phyloP scores from a whole-genome alignment of 2,797 vertebrate species.

The Notolepis coatsorum region DNA sequence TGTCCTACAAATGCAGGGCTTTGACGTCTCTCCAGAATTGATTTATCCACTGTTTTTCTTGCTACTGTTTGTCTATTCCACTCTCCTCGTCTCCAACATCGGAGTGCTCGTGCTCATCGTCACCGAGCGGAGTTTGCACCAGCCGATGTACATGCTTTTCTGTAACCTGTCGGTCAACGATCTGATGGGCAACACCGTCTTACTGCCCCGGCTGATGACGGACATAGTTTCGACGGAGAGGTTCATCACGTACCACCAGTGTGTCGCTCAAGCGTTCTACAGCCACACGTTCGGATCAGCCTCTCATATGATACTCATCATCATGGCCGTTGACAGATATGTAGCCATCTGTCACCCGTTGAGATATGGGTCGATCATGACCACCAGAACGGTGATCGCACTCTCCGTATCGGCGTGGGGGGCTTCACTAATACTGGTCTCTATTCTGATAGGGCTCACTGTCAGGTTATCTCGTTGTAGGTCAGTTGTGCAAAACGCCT shows the following conservation, averaged over 20 bases:
- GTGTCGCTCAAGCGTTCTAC: slow-evolving; percentile 84
- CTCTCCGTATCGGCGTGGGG: slow-evolving; percentile 66
- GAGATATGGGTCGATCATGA: slow-evolving; percentile 76
- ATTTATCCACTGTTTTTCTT: slow-evolving; percentile 64
- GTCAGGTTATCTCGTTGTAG: slow-evolving; percentile 64
- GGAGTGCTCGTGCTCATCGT: slow-evolving; percentile 63
- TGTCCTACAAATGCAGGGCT: slow-evolving; percentile 62
- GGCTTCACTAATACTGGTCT: slow-evolving; percentile 55
- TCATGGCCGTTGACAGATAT: slow-evolving; percentile 86
- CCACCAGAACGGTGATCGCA: slow-evolving; percentile 63
- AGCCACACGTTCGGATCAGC: slow-evolving; percentile 85
- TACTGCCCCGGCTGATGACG: slow-evolving; percentile 80
- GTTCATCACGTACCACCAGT: slow-evolving; percentile 79
- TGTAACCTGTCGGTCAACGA: slow-evolving; percentile 84
- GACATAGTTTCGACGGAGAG: slow-evolving; percentile 80
- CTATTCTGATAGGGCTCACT: slow-evolving; percentile 67
- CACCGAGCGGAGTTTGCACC: slow-evolving; percentile 74
- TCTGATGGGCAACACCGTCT: slow-evolving; percentile 80
- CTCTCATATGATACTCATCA: slow-evolving; percentile 83
- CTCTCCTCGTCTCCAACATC: slow-evolving; percentile 65
- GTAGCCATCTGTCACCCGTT: slow-evolving; percentile 84
- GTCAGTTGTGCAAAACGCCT: slow-evolving; percentile 58
- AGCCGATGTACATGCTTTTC: slow-evolving; percentile 87
- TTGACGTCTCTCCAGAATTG: slow-evolving; percentile 55
- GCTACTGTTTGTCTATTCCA: slow-evolving; percentile 61